Base-by-base conservation (phyloP, 2,888 invertebrate genomes). In the Lottia scabra region DNA sequence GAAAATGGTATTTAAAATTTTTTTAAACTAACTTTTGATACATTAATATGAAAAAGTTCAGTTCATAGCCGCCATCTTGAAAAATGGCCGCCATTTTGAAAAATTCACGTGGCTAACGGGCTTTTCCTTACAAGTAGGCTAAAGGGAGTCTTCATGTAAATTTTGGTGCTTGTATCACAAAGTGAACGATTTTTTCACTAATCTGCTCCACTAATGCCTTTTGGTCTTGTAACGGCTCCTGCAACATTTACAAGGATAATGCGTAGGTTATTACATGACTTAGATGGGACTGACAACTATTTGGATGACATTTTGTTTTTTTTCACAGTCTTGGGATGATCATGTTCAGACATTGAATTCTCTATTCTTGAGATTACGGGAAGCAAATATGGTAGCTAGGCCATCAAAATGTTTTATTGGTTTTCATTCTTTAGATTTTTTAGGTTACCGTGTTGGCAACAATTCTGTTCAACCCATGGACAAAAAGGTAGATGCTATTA, bases 271-370 rank as follows among this genome's bases (percentile, higher is more conserved):
- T 16, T 56, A 16, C 13, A n/a, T 2, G 16, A 3, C 1, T 56
- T 56, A 56, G 56, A 56, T 56, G 56, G 56, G 1, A n/a, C 56
- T 2, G 43, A 63, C 5, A 70, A 70, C 43, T 73, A 66, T 56
- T 45, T 70, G 13, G 67, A 70, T 19, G 73, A 73, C 56, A 63
- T 67, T 38, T 23, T 70, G 12, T n/a, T 2, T 73, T 1, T 26
- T 63, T 19, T n/a, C 38, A 15, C 16, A 38, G 1, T 19, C 15
- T 12, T 64, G 45, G 64, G 48, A 63, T 16, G 63, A 45, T 5
- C 73, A 73, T 26, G n/a, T 16, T 5, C 3, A 48, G 16, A 16
- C 10, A n/a, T 19, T 48, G n/a, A n/a, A n/a, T 16, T 16, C 13
- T 13, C 16, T 73, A 6, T 27, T 48, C 13, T 19, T 1, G 1